Evolutionary conservation across 2,888 invertebrate genomes (phyloP), one percentile per base, ranked within the genome.

Genomic region (Volucella bombylans): DNA sequence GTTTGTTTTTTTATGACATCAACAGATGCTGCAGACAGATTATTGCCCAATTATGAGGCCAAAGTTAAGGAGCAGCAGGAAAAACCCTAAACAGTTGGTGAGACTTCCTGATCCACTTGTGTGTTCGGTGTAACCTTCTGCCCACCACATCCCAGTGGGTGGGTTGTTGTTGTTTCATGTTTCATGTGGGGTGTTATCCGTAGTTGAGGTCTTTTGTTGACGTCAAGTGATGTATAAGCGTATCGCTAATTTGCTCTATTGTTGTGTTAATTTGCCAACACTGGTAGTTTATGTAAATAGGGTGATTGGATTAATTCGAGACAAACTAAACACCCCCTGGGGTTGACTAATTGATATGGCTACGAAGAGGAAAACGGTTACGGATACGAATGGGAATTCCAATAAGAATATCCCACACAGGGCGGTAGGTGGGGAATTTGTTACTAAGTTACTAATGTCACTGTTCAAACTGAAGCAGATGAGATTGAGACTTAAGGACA

Each of bases 11-110:
- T 91, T 90, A 91, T 90, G 90, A 90, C 91, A 90, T 90, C 89
- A 90, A 89, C 91, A 91, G 90, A 90, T 91, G 91, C 90, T 90
- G 90, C 89, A 89, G 90, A 91, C 90, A 90, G 91, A 90, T 90
- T 90, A 91, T 90, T 90, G 90, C 89, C 90, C 90, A 91, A 91
- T 91, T 90, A 91, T 90, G 90, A 90, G 88, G 88, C 88, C 88
- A 88, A 86, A 55, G 67, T 78, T 72, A 71, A 77, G 73, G 15
- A 77, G 61, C 67, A 67, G 54, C 69, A 74, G 57, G 43, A 9
- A 10, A 31, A 73, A 45, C 39, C 41, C 31, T 64, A 49, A 74
- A 49, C 64, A 76, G 49, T 67, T 59, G 41, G 15, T 68, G 68
- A 55, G 64, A 74, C 68, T 43, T 57, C 11, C 54, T 68, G 43